Base-by-base conservation (phyloP, 2,888 invertebrate genomes). In the Drosophila anomalata region DNA sequence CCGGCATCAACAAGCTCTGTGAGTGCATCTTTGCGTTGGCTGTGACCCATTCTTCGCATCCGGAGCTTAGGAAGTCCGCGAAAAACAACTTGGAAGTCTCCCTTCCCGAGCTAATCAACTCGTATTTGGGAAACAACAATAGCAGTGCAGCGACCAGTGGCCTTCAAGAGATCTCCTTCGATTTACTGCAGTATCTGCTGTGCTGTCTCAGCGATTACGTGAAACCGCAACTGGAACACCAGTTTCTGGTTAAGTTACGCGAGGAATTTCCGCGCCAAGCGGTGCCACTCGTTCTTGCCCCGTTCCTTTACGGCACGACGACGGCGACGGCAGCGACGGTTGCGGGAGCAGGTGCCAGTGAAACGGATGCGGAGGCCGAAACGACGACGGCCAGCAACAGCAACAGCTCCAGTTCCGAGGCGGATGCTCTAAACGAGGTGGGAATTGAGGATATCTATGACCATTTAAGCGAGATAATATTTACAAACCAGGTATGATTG, bases 1-100 rank as follows among this genome's bases (percentile, higher is more conserved):
- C 98, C 89, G 96, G 96, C 91, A 94, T 98, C 89, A 96, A 96
- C 71, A 94, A 96, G 84, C 95, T 97, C 50, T 97, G 98, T 92
- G 98, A 98, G 94, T 96, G 98, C 89, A 95, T 96, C 54, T 95
- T 98, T 92, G 96, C 97, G 65, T 93, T 98, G 88, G 96, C 97
- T 71, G 93, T 98, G 77, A 94, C 96, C 79, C 95, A 96, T 90
- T 97, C 97, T 17, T 94, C 95, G 47, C 96, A 95, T 91, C 90
- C 94, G 51, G 97, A 98, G 87, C 94, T 96, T 65, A 94, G 94
- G 72, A 93, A 93, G 78, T 93, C 95, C 88, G 96, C 98, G 29
- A 93, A 94, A 80, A 95, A 95, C 87, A 96, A 97, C 92, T 93
- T 98, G 66, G 95, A 95, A 90, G 94, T 94, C 91, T 95, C 96